Evolutionary conservation across 2,888 invertebrate genomes (phyloP), one percentile per base, ranked within the genome.

Genomic region (Fabriciana adippe): DNA sequence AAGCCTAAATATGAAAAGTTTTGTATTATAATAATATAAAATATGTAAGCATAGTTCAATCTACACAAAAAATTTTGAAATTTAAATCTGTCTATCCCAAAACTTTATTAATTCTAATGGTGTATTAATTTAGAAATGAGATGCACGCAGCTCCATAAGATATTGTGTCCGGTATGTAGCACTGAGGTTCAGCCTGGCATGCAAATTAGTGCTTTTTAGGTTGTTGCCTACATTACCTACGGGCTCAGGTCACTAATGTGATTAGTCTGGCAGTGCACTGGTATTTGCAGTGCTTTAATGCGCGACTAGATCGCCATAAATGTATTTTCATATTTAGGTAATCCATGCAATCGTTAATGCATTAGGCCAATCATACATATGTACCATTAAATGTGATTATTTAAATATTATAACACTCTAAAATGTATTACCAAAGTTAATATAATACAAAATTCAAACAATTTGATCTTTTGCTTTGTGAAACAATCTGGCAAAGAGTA

Each of bases 211-310:
- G 86, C 82, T 83, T 87, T 86, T 85, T 81, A 82, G 84, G 78
- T 80, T 79, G 82, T 82, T 83, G 81, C 81, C 79, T 74, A 79
- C 79, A 83, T 84, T 88, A 86, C 87, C 84, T 85, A 84, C 84
- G 83, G 82, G 78, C 83, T 73, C 81, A 79, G 79, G 81, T 76
- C 76, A 79, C 85, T 90, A 88, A 90, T 87, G 83, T 87, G 88
- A 89, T 90, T 90, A 90, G 86, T 83, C 85, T 83, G 82, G 82
- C 79, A 79, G 78, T 79, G 78, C 77, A 80, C 78, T 81, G 79
- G 80, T 82, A 84, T 85, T 85, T 84, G 84, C 80, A 74, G 80
- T 80, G 86, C 83, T 87, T 83, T 84, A 82, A 83, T 84, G 83
- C 83, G 79, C 76, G 78, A 75, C 76, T 78, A 75, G 77, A 79